Conservation (phyloP, 2,113 vertebrate genomes). For the Baryphthengus martii region DNA sequence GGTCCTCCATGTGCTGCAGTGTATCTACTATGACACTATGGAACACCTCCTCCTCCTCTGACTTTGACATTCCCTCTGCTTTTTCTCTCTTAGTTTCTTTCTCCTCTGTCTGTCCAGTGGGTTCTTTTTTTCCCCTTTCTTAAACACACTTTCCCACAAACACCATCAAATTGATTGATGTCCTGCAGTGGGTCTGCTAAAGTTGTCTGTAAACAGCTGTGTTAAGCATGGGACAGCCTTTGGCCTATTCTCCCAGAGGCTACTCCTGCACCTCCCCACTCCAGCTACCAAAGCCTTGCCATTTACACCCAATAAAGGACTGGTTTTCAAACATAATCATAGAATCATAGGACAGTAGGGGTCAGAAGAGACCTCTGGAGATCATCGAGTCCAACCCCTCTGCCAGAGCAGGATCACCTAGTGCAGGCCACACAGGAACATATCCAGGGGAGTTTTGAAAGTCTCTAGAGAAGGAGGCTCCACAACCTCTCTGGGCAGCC, state of each 20-base stretch:
- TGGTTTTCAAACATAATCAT: neutral
- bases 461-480: too few relatives aligned
- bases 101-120: neutral
- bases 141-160: neutral
- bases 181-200: neutral
- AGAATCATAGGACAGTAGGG: too few relatives aligned
- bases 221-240: too few relatives aligned
- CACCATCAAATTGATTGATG: neutral
- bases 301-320: neutral
- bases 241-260: neutral
- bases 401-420: too few relatives aligned
- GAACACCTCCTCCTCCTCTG: neutral
- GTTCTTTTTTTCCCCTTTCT: neutral
- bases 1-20: neutral
- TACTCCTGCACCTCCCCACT: fast-evolving
- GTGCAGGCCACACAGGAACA: too few relatives aligned
- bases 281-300: neutral
- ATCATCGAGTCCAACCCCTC: too few relatives aligned
- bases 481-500: too few relatives aligned
- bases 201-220: neutral
- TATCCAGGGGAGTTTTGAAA: too few relatives aligned
- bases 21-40: neutral
- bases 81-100: neutral
- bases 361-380: too few relatives aligned
- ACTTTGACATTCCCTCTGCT: neutral